Evolutionary conservation across 2,113 vertebrate species (phyloP).

Genomic region (Chaetura pelagica): DNA sequence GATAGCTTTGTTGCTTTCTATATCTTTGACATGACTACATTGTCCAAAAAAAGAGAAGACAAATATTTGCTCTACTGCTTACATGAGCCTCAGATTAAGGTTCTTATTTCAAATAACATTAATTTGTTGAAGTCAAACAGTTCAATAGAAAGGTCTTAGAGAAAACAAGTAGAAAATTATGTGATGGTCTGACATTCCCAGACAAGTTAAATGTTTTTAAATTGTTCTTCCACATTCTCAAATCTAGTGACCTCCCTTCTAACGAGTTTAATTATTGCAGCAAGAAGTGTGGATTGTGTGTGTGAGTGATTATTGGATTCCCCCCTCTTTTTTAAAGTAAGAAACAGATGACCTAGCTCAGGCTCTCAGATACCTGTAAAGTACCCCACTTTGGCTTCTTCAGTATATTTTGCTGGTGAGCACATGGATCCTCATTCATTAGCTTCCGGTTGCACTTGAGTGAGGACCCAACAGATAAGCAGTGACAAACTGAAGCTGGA

Average conservation of each 20-base stretch:
- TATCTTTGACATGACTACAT: not conserved
- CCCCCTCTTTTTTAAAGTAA: not conserved
- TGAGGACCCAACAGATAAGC: not conserved
- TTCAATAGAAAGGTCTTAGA: not conserved
- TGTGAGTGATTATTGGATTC: not conserved
- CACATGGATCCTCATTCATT: not conserved
- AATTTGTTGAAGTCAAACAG: not conserved
- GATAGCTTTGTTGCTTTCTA: not conserved
- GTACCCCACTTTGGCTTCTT: not conserved
- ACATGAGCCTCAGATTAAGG: not conserved
- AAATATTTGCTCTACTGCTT: not conserved
- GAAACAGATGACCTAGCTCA: not conserved
- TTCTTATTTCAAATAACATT: not conserved
- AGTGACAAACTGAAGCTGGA: not conserved
- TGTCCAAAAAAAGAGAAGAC: not conserved
- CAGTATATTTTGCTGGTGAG: not conserved
- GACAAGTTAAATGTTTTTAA: not conserved
- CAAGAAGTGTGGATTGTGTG: not conserved
- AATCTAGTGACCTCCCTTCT: not conserved
- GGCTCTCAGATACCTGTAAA: not conserved
- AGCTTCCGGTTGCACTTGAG: not conserved
- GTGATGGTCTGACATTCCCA: not conserved
- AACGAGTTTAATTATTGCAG: not conserved
- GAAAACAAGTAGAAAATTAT: not conserved
- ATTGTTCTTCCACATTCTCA: not conserved